Evolutionary conservation across 2,888 invertebrate species (phyloP).

Genomic region (Magallana nippona): DNA sequence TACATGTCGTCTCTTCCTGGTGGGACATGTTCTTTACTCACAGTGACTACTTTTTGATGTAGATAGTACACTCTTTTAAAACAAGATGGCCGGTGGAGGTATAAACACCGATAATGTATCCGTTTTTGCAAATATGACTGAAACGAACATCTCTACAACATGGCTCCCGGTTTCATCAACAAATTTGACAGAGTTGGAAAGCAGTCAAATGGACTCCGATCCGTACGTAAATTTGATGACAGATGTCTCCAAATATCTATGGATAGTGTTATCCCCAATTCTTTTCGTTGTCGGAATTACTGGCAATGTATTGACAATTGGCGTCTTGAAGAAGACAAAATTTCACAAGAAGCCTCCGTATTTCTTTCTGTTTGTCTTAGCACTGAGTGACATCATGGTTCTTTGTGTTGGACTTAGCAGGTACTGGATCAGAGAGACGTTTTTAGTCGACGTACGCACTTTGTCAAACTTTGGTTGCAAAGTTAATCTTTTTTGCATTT

Average conservation of each 20-base stretch:
- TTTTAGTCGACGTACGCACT: constrained; percentile 39
- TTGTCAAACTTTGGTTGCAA: constrained; percentile 45
- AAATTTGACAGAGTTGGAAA: background rate
- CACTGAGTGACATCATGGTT: constrained; percentile 44
- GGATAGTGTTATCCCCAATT: constrained; percentile 46
- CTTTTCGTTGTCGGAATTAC: constrained; percentile 42
- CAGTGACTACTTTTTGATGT: background rate
- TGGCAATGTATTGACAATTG: constrained; percentile 43
- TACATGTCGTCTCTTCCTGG: background rate
- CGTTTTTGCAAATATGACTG: too few species aligned
- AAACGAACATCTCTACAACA: too few species aligned
- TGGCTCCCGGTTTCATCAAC: background rate
- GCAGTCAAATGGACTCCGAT: background rate
- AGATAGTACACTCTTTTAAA: background rate
- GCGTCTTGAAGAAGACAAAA: constrained; percentile 37
- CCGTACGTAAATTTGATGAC: background rate
- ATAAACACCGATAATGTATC: too few species aligned
- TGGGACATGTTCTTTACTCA: background rate
- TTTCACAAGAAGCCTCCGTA: constrained; percentile 45
- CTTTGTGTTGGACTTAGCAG: constrained; percentile 47
- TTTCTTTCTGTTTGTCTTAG: constrained; percentile 39
- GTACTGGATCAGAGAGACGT: constrained; percentile 47
- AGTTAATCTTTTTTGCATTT: constrained; percentile 46
- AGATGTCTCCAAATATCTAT: constrained; percentile 41
- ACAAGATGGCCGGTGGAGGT: background rate